These are phyloP conservation scores for Megaceryle torquata DNA, from an alignment of 2,113 vertebrate genomes.

Conservation along the genomic window DNA sequence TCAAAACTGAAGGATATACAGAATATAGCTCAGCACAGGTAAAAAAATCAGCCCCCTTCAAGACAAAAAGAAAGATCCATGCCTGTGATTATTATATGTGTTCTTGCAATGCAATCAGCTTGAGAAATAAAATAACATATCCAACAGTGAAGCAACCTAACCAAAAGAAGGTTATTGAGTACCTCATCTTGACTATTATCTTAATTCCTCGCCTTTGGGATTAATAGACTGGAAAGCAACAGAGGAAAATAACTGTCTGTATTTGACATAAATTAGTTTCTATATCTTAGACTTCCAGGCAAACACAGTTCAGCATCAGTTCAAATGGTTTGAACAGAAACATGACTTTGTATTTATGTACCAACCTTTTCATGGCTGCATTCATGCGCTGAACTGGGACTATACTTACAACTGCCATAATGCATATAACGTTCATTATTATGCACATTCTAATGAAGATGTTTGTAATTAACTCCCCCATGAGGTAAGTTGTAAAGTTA, in stretches of 20 bases:
- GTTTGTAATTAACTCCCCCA: neutral
- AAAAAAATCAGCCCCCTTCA: neutral
- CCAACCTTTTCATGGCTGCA: neutral
- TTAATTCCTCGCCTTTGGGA: neutral
- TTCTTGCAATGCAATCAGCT: neutral
- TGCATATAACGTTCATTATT: neutral
- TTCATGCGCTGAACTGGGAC: neutral
- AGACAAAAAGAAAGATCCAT: neutral
- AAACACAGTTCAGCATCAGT: neutral
- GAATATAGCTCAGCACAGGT: neutral
- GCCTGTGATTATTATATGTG: rapidly evolving
- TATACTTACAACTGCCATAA: neutral
- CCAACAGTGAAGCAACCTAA: neutral
- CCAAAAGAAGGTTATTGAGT: neutral
- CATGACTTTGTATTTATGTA: neutral
- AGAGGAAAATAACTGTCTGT: neutral
- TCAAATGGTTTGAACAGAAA: neutral
- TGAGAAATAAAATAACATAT: neutral
- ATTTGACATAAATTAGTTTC: neutral
- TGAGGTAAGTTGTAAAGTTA: neutral
- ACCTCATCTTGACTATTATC: neutral
- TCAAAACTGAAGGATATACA: neutral
- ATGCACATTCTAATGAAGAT: neutral
- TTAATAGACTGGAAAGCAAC: neutral
- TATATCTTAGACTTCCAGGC: neutral